phyloP scores from a whole-genome alignment of 2,113 vertebrate species.

The Leptobrachium leishanense region DNA sequence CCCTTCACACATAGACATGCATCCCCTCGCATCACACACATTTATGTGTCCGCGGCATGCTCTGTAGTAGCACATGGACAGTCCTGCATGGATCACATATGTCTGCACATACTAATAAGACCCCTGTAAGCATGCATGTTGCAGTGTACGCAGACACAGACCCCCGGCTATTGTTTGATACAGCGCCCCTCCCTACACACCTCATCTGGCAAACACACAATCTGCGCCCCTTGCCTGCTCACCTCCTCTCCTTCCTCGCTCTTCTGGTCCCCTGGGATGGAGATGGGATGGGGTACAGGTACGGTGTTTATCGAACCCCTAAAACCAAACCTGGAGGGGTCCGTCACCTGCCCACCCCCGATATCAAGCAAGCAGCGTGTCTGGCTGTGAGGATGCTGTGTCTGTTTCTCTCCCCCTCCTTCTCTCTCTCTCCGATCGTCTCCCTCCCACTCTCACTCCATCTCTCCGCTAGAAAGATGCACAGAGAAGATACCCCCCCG shows the following conservation, averaged over 20 bases:
- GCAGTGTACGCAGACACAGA: not conserved
- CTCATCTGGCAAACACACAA: not conserved
- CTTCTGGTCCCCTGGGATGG: constrained; percentile 9
- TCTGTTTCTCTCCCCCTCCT: not conserved
- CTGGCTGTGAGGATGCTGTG: constrained; percentile 28
- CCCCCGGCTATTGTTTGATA: not conserved
- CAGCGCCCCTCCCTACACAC: constrained; percentile 24
- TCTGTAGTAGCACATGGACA: no score
- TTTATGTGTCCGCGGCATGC: no score
- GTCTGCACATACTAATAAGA: not conserved
- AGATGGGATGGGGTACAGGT: not conserved
- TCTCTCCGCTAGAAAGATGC: not conserved
- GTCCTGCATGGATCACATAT: not conserved
- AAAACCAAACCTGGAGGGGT: constrained; percentile 9
- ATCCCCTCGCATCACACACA: not conserved
- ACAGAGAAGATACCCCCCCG: not conserved
- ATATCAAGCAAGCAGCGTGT: constrained; percentile 26
- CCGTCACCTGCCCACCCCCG: constrained; percentile 17
- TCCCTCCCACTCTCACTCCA: not conserved
- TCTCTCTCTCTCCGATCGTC: constrained; percentile 24
- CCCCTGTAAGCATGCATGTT: not conserved
- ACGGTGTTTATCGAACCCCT: not conserved
- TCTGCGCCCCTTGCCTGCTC: constrained; percentile 15
- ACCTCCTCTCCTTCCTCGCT: constrained; percentile 34
- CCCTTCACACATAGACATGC: not conserved